Conservation (phyloP, 2,888 invertebrate species). For the Lepetodrilus schrolli region DNA sequence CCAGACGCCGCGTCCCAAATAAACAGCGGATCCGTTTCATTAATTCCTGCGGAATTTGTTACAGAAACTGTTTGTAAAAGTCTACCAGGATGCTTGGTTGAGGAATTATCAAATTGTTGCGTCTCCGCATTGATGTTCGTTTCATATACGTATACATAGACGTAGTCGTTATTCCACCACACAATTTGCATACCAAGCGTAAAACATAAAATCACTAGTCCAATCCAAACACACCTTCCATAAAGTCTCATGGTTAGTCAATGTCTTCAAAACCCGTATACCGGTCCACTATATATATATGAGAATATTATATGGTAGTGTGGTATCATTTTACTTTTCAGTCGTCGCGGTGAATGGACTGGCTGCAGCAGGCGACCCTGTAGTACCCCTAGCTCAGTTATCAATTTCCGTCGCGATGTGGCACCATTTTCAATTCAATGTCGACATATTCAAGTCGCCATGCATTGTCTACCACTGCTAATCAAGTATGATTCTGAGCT, state of each 20-base stretch:
- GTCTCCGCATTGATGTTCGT: background rate
- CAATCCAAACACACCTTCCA: conserved; percentile 11
- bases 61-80: too few species aligned
- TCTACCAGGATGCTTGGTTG: too few species aligned
- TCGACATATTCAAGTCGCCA: too few species aligned
- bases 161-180: background rate
- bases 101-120: background rate
- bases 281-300: background rate
- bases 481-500: too few species aligned
- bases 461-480: too few species aligned
- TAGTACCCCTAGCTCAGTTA: background rate
- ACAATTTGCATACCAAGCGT: conserved; percentile 14
- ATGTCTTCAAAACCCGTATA: conserved; percentile 12
- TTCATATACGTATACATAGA: background rate
- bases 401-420: too few species aligned
- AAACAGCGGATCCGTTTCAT: background rate
- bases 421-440: too few species aligned
- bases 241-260: too few species aligned
- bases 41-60: background rate
- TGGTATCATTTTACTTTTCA: background rate
- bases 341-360: background rate
- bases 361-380: background rate
- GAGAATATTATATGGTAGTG: background rate
- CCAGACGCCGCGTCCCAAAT: conserved; percentile 30
- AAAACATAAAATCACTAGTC: background rate